Base-by-base conservation (phyloP, 30 jellyfish, hydroid and myxozoan genomes). In the Mastigias papua region DNA sequence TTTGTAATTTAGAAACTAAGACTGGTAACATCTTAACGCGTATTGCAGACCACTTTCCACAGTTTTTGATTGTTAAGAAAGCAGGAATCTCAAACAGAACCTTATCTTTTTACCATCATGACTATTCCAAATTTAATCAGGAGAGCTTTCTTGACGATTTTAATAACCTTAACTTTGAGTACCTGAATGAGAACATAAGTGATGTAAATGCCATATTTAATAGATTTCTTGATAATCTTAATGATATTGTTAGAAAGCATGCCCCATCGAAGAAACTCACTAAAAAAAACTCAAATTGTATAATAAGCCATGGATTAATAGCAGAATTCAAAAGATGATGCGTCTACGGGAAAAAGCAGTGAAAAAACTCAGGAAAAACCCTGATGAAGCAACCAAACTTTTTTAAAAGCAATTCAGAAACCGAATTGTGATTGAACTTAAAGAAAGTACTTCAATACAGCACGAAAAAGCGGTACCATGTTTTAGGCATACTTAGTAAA, bases 11-110 rank as follows among this genome's bases (percentile, higher is more conserved):
- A 13, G 51, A 67, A 48, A 26, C 88, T 51, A 76, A 32, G 28
- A 79, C 82, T 79, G 90, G 90, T 54, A 79, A 79, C 67, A 79
- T 79, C 65, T 21, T 79, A 65, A 79, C 90, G 29, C 81, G 60
- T 30, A 54, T 79, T 57, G 30, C 68, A 9, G 90, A 79, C 60
- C 67, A 76, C 54, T 67, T 76, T 76, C 88, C 88, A 28, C n/a
- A n/a, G n/a, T n/a, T n/a, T n/a, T n/a, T n/a, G n/a, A n/a, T n/a
- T n/a, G n/a, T n/a, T n/a, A n/a, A 58, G 50, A 76, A 76, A 51
- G 88, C 31, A 76, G 54, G n/a, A n/a, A n/a, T n/a, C n/a, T n/a
- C n/a, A n/a, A n/a, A n/a, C 50, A 76, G 50, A 33, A 27, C 90
- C 5, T 3, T 79, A 80, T 79, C 90, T 54, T 79, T 54, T 34